Conservation (phyloP, 2,113 vertebrate species). For the Phrynosoma blainvillii region DNA sequence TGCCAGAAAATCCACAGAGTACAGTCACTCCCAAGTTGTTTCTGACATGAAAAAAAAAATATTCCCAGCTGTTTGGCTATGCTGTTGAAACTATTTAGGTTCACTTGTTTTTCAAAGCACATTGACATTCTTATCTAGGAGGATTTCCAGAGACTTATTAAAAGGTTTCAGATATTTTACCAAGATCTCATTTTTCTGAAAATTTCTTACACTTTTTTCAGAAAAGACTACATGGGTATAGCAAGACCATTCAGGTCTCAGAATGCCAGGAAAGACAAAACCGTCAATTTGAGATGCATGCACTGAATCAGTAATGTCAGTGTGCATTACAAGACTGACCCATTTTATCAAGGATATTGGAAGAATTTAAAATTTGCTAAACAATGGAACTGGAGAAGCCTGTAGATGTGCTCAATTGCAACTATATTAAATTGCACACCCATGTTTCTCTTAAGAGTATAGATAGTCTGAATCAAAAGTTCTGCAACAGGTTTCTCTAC, state of each 20-base stretch:
- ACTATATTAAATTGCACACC: not conserved
- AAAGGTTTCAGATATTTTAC: not conserved
- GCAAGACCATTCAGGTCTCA: not conserved
- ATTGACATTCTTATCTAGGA: conserved; percentile 27
- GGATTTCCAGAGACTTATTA: conserved; percentile 10
- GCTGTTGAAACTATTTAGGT: conserved; percentile 10
- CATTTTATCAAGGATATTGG: not conserved
- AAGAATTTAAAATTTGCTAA: not conserved
- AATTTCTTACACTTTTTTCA: not conserved
- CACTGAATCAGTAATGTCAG: not conserved
- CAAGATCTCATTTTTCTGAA: conserved; percentile 27
- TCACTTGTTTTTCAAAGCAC: conserved; percentile 54
- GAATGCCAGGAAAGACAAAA: not conserved
- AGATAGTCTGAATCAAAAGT: not conserved
- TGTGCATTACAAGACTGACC: not conserved
- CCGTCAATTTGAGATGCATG: not conserved
- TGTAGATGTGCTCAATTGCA: not conserved
- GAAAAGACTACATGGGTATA: not conserved
- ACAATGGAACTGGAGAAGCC: not conserved
- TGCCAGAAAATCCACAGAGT: conserved; percentile 68
- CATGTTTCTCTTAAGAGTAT: not conserved
- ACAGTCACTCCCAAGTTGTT: conserved; percentile 65
- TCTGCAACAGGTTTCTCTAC: not conserved
- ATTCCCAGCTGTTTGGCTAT: conserved; percentile 66
- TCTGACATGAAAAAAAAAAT: conserved; percentile 50